Conservation (phyloP, 2,797 vertebrate species). For the Artibeus lituratus region DNA sequence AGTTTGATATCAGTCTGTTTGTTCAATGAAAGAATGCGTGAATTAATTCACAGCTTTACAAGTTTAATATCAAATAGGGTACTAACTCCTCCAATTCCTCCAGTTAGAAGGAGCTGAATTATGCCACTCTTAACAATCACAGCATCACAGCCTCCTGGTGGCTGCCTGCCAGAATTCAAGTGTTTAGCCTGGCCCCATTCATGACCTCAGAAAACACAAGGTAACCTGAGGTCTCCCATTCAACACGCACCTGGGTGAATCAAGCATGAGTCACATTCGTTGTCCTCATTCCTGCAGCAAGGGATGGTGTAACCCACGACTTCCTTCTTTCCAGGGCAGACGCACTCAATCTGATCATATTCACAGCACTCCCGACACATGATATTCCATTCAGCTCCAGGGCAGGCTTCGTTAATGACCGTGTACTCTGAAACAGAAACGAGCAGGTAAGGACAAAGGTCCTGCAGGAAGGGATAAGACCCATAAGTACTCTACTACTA, state of each 20-base stretch:
- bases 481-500: not conserved
- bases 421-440: constrained; percentile 89
- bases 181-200: not conserved
- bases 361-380: constrained; percentile 98
- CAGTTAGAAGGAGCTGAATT: not conserved
- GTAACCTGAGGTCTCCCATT: accelerated
- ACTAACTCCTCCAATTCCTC: not conserved
- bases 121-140: not conserved
- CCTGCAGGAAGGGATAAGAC: not conserved
- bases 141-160: not conserved
- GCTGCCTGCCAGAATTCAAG: not conserved
- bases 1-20: not conserved
- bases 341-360: constrained; percentile 93
- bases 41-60: not conserved
- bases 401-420: constrained; percentile 92
- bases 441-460: not conserved
- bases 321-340: constrained; percentile 92
- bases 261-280: constrained; percentile 97
- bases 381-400: constrained; percentile 95
- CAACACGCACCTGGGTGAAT: constrained; percentile 92
- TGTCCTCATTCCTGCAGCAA: constrained; percentile 95
- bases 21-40: not conserved
- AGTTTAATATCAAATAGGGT: not conserved
- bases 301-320: constrained; percentile 96
- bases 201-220: not conserved